Percentiles rank a stretch among this genome's conserved stretches.
These are phyloP conservation scores for Sphenopsis melanotis DNA, from an alignment of 2,797 vertebrate species.

Conservation along the genomic window DNA sequence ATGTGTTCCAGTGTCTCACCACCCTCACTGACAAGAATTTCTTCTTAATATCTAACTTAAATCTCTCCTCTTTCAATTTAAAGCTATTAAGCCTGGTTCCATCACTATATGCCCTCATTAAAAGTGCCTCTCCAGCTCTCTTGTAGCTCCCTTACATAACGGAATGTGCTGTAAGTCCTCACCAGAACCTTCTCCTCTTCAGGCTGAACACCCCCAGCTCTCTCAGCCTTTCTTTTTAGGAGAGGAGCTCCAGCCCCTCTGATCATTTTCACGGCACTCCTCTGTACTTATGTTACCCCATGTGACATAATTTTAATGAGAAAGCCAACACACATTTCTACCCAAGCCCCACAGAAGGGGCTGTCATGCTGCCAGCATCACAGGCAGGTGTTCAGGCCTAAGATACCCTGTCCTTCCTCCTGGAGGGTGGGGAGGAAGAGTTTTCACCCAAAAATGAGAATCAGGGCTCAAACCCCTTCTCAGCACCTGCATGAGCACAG, in stretches of 20 bases:
- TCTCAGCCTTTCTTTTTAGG: neutral
- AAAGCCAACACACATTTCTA: fast-evolving
- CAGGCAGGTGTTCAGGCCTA: neutral
- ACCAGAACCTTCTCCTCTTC: neutral
- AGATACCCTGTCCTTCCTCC: neutral
- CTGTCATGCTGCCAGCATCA: neutral
- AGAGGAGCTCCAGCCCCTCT: neutral
- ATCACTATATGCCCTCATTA: neutral
- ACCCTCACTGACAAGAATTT: neutral
- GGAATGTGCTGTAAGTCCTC: neutral
- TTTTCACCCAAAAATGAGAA: neutral
- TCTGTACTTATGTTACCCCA: neutral
- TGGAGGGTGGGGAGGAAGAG: neutral
- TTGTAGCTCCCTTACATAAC: too few relatives aligned
- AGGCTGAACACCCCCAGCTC: neutral
- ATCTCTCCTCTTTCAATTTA: neutral
- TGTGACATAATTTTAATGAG: neutral
- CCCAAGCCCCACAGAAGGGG: neutral
- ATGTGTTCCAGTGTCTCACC: neutral
- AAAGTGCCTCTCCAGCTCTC: neutral
- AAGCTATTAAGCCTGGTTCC: neutral
- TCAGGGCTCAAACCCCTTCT: neutral
- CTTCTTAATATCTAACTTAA: neutral
- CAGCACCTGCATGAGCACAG: neutral
- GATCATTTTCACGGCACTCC: neutral